These are phyloP conservation scores for Microplitis manilae DNA, from an alignment of 2,888 invertebrate genomes.

Conservation along the genomic window DNA sequence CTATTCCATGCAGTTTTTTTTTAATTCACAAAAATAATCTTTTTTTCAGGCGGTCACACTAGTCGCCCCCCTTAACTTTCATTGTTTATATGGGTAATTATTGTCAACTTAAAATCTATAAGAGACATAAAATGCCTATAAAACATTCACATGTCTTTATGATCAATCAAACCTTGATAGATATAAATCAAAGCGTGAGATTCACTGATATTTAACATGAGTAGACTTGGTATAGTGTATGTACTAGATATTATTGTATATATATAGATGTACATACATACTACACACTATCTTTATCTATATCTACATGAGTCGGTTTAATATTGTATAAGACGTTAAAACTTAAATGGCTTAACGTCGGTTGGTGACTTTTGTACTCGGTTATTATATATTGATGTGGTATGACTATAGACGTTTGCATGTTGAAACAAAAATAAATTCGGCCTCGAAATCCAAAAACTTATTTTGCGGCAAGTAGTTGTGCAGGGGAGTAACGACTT, in stretches of 20 bases:
- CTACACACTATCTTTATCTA: conserved; percentile 5
- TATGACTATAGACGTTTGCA: conserved; percentile 42
- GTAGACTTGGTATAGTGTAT: too few relatives aligned
- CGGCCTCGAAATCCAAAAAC: conserved; percentile 54
- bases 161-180: conserved; percentile 30
- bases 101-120: too few relatives aligned
- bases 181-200: conserved; percentile 18
- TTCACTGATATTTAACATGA: not conserved
- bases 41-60: too few relatives aligned
- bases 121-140: too few relatives aligned
- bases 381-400: conserved; percentile 13
- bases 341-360: conserved; percentile 23
- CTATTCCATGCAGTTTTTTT: too few relatives aligned
- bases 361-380: conserved; percentile 8
- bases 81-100: too few relatives aligned
- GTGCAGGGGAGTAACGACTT: conserved; percentile 1
- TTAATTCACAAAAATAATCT: too few relatives aligned
- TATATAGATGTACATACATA: too few relatives aligned
- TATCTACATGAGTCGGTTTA: not conserved
- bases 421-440: conserved; percentile 54
- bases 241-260: too few relatives aligned
- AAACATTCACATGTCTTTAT: conserved; percentile 16
- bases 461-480: conserved; percentile 17
- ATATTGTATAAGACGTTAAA: conserved; percentile 23
- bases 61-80: too few relatives aligned